Evolutionary conservation across 2,113 vertebrate genomes (phyloP), one percentile per base, ranked within the genome.

Genomic region (Poeciliopsis turrubarensis): DNA sequence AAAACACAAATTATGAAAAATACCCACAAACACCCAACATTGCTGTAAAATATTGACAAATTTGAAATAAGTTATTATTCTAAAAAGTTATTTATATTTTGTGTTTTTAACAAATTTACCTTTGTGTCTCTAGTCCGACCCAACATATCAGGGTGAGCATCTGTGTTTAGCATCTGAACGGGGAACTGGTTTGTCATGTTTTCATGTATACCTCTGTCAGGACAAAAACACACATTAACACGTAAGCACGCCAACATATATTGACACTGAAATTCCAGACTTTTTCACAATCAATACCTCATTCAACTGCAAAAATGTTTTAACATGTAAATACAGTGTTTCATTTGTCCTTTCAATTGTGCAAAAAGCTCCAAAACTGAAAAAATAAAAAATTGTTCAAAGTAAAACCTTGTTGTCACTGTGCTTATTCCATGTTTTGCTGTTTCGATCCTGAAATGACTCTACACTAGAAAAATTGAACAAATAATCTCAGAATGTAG

Each of bases 61-160:
- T 61, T 1, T 25, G 60, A 3, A 41, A 41, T 11, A 61, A 32
- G 65, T 62, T 10, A 22, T 69, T 9, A 25, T 19, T 25, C 1
- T 54, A 5, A 22, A 54, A 22, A 54, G n/a, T 17, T 1, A 51
- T 25, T 62, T 7, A 47, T 71, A 44, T 60, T 26, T 72, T 60
- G 31, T 25, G 1, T 54, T 37, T 13, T 12, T 65, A 65, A 29
- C 37, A 0, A 2, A 77, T 57, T 25, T 91, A 93, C 92, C 92
- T 93, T 79, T 30, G 65, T 29, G 67, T 51, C 34, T 7, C 22
- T 66, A 15, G 61, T 15, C 25, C 87, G 92, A 70, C 94, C 92
- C 92, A 96, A 92, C 94, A 95, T 92, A 54, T 92, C 93, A 57
- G 93, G 93, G 29, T 93, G 95, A 87, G 94, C 94, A 26, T 94